phyloP scores from a whole-genome alignment of 2,888 invertebrate genomes.

The Salpingus planirostris region DNA sequence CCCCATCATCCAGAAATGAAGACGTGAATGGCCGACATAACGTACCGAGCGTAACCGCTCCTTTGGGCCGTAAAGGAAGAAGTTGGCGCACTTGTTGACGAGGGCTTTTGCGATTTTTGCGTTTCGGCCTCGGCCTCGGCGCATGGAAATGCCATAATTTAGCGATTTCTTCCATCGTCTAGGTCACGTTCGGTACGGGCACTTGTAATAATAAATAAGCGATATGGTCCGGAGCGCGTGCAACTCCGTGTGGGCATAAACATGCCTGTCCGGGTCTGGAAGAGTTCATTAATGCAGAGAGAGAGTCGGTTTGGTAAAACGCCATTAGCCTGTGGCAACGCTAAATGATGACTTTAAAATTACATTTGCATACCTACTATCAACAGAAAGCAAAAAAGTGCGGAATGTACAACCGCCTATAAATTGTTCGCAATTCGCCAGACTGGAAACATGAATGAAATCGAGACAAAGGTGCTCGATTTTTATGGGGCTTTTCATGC shows the following conservation, averaged over 20 bases:
- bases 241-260: slow-evolving; percentile 41
- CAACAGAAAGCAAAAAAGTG: slow-evolving; percentile 7
- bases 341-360: slow-evolving; percentile 42
- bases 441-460: too few species aligned
- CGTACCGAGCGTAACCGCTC: too few species aligned
- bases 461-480: too few species aligned
- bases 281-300: slow-evolving; percentile 43
- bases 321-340: slow-evolving; percentile 37
- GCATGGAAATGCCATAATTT: slow-evolving; percentile 36
- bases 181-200: slow-evolving; percentile 39
- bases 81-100: too few species aligned
- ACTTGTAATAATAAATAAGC: slow-evolving; percentile 41
- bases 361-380: slow-evolving; percentile 37
- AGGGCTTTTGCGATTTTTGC: too few species aligned
- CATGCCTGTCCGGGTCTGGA: slow-evolving; percentile 40
- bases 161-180: slow-evolving; percentile 38
- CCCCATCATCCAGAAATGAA: too few species aligned
- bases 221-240: slow-evolving; percentile 42
- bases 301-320: slow-evolving; percentile 40
- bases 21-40: too few species aligned
- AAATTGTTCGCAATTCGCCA: too few species aligned
- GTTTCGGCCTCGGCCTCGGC: too few species aligned
- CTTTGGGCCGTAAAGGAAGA: too few species aligned
- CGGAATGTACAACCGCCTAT: slow-evolving; percentile 2
- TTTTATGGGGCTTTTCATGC: too few species aligned